Evolutionary conservation across 2,113 vertebrate species (phyloP).

Genomic region (Pipa parva): DNA sequence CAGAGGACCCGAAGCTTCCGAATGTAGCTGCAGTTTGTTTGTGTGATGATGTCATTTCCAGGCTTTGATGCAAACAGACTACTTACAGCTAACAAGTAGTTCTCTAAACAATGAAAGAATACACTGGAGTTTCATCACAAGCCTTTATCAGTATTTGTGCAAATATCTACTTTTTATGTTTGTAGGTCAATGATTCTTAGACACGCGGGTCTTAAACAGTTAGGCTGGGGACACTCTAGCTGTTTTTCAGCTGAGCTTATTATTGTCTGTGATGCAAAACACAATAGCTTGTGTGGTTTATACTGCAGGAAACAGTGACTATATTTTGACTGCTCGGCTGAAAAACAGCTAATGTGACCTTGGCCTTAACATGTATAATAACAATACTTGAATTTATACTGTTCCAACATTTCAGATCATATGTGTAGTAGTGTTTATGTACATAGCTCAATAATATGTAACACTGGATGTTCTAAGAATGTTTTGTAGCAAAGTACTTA

Average conservation of each 20-base stretch:
- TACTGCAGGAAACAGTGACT: no score
- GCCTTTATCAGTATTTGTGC: constrained; percentile 27
- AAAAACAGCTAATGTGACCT: no score
- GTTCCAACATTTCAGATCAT: constrained; percentile 1
- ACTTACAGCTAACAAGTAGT: neutral
- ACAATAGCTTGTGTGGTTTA: no score
- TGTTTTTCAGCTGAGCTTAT: no score
- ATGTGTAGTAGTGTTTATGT: no score
- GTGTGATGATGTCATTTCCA: neutral
- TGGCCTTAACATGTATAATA: no score
- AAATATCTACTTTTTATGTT: neutral
- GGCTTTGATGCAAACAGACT: neutral
- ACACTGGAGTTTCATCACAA: constrained; percentile 7
- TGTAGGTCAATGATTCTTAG: constrained; percentile 10
- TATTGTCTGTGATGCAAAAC: no score
- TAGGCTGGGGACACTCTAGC: no score
- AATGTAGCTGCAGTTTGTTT: constrained; percentile 53
- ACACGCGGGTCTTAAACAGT: neutral
- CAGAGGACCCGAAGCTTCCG: constrained; percentile 82
- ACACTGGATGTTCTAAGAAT: neutral
- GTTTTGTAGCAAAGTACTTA: constrained; percentile 9
- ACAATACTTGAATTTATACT: neutral
- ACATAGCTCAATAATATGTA: no score
- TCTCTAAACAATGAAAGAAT: neutral
- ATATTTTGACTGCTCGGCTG: no score